Evolutionary conservation across 2,888 invertebrate species (phyloP).

Genomic region (Apantesis nais): DNA sequence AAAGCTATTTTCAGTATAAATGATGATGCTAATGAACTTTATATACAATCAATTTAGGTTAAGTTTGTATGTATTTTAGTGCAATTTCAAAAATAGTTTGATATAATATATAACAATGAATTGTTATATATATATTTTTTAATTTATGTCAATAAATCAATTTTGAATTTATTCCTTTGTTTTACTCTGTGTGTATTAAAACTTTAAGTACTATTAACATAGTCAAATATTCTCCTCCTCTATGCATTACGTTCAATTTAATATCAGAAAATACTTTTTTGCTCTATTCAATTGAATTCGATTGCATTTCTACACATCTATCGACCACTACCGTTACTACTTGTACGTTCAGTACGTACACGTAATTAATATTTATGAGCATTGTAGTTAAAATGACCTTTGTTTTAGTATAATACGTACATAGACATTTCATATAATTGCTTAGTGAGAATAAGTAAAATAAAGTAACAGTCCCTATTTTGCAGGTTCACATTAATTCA

Average conservation of each 20-base stretch:
- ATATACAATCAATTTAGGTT: background rate
- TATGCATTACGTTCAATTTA: no score
- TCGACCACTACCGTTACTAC: background rate
- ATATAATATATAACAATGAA: background rate
- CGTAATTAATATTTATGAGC: background rate
- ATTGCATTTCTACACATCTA: background rate
- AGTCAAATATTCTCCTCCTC: no score
- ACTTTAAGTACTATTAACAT: no score
- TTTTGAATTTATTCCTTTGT: background rate
- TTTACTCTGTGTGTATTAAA: background rate
- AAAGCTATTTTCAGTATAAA: constrained; percentile 7
- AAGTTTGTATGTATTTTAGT: background rate
- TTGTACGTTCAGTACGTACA: background rate
- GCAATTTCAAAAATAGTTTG: background rate
- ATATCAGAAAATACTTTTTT: background rate
- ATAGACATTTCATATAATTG: background rate
- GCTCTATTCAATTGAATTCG: background rate
- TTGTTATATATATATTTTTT: background rate
- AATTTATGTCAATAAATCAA: background rate
- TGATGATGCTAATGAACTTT: background rate
- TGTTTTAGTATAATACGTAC: background rate
- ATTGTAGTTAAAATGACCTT: background rate
- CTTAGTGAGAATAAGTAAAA: background rate
- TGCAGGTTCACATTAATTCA: no score
- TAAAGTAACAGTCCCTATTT: background rate